phyloP scores from a whole-genome alignment of 2,113 vertebrate genomes.

The Anas platyrhynchos region DNA sequence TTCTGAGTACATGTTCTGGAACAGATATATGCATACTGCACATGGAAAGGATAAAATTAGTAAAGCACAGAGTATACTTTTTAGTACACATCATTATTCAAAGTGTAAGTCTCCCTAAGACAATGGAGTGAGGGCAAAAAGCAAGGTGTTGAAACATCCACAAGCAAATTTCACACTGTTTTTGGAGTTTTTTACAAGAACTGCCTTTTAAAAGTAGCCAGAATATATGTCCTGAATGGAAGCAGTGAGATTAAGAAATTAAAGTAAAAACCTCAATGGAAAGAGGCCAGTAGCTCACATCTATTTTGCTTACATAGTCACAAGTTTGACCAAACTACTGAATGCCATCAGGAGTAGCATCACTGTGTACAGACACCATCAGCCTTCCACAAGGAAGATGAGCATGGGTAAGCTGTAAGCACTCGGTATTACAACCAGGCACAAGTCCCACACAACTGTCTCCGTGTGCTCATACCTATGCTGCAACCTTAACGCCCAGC shows the following conservation, averaged over 20 bases:
- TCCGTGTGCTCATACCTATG: not conserved
- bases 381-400: not conserved
- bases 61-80: not conserved
- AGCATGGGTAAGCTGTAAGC: no score
- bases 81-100: not conserved
- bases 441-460: not conserved
- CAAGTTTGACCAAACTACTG: not conserved
- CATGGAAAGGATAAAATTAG: not conserved
- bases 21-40: not conserved
- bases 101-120: not conserved
- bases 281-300: not conserved
- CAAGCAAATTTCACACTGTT: not conserved
- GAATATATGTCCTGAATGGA: not conserved
- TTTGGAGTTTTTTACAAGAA: not conserved
- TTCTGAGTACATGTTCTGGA: not conserved
- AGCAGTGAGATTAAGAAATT: not conserved
- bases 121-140: not conserved
- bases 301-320: rapidly evolving
- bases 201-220: not conserved
- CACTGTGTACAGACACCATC: not conserved
- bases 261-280: not conserved
- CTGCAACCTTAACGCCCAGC: not conserved
- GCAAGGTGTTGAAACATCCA: not conserved
- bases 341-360: not conserved
- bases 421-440: not conserved